Conservation (phyloP, 2,113 vertebrate species). For the Lontra canadensis region DNA sequence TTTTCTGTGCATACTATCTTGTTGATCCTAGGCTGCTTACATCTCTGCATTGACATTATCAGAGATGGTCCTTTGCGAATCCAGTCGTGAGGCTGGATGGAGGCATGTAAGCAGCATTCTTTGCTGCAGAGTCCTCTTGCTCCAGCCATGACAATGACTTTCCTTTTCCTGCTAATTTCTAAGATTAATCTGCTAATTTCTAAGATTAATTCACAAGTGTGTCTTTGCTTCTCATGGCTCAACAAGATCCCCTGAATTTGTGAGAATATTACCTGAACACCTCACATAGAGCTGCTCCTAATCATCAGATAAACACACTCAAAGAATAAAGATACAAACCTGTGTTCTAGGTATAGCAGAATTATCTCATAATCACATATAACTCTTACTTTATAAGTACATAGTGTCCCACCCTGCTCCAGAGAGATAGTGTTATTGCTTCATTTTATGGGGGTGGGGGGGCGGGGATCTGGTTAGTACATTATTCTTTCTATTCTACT, state of each 20-base stretch:
- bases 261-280: not conserved
- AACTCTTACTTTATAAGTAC: not conserved
- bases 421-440: not conserved
- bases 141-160: not conserved
- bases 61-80: not conserved
- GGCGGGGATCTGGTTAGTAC: not conserved
- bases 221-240: not conserved
- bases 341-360: not conserved
- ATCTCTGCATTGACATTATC: not conserved
- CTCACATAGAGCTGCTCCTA: not conserved
- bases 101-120: not conserved
- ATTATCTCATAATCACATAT: not conserved
- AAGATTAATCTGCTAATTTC: not conserved
- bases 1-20: not conserved
- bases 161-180: not conserved
- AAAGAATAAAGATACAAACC: not conserved
- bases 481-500: not conserved
- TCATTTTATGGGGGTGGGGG: not conserved
- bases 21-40: not conserved
- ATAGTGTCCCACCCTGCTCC: not conserved
- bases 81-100: not conserved
- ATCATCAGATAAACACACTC: not conserved
- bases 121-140: not conserved
- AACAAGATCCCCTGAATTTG: not conserved
- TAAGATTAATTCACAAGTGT: not conserved